Percentiles rank a stretch among this genome's conserved stretches.
These are phyloP conservation scores for Osmerus mordax DNA, from an alignment of 2,113 vertebrate species.

Conservation along the genomic window DNA sequence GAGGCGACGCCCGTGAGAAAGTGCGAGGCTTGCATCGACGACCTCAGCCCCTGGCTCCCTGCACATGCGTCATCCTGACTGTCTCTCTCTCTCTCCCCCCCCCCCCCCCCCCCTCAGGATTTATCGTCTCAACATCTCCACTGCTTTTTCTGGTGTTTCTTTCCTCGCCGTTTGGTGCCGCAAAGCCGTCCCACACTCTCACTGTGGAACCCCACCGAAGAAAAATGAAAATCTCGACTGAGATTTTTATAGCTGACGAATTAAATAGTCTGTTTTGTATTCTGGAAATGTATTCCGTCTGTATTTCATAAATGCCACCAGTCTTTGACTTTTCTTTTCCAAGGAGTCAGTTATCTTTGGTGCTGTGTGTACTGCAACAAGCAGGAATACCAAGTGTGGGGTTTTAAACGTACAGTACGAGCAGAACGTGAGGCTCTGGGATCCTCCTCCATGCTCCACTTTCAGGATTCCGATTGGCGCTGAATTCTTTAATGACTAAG, in stretches of 20 bases:
- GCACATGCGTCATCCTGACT: conserved; percentile 24
- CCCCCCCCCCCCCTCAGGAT: not conserved
- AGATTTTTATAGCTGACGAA: not conserved
- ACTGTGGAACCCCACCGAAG: not conserved
- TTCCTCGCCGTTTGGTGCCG: too few species aligned
- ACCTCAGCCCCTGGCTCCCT: conserved; percentile 22
- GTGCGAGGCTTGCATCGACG: conserved; percentile 16
- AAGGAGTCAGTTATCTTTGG: not conserved
- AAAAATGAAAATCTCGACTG: not conserved
- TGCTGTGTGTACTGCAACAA: too few species aligned
- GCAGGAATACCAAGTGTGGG: too few species aligned
- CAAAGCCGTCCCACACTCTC: not conserved
- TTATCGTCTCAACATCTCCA: not conserved
- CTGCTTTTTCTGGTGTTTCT: not conserved
- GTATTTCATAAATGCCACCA: not conserved
- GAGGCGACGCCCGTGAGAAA: conserved; percentile 33
- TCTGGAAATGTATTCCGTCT: not conserved
- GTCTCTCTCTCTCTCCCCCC: not conserved
- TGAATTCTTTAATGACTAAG: conserved; percentile 49
- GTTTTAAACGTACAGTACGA: too few species aligned
- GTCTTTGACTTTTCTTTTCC: not conserved
- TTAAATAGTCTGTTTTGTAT: not conserved
- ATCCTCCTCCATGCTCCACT: conserved; percentile 43
- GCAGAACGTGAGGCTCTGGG: not conserved
- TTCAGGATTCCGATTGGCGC: conserved; percentile 41